phyloP scores from a whole-genome alignment of 2,888 invertebrate species.

The Galeruca laticollis region DNA sequence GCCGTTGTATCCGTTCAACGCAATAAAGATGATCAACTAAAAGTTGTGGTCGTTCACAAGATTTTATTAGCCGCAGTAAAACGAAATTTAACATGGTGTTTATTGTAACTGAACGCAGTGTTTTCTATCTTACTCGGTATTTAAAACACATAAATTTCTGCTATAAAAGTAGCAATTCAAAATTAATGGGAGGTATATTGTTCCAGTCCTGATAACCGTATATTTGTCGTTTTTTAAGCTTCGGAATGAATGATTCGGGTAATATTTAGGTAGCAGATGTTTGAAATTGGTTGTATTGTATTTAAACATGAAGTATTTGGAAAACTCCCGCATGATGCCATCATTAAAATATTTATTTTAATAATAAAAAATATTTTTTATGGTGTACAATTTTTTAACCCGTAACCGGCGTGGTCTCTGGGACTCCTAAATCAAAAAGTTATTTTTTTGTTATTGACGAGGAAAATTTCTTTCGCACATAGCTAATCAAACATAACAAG shows the following conservation, averaged over 20 bases:
- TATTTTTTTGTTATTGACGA: too few relatives aligned
- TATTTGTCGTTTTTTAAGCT: not conserved
- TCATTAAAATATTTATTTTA: too few relatives aligned
- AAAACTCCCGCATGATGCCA: too few relatives aligned
- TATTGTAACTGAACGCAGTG: constrained; percentile 35
- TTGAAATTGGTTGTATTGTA: too few relatives aligned
- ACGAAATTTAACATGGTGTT: constrained; percentile 35
- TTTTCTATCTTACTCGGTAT: constrained; percentile 22
- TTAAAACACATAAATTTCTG: constrained; percentile 36
- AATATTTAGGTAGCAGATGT: too few relatives aligned
- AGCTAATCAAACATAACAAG: too few relatives aligned
- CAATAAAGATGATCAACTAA: constrained; percentile 29
- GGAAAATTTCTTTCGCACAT: too few relatives aligned
- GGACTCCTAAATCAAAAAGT: too few relatives aligned
- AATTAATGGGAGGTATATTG: constrained; percentile 14
- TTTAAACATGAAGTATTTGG: too few relatives aligned
- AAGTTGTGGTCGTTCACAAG: constrained; percentile 34
- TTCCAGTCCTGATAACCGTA: not conserved
- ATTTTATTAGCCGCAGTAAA: constrained; percentile 40
- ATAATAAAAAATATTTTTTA: too few relatives aligned
- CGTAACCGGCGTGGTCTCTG: too few relatives aligned
- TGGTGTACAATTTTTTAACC: too few relatives aligned
- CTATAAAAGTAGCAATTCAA: constrained; percentile 27
- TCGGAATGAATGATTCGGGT: not conserved
- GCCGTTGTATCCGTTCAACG: constrained; percentile 3